A percentile compares a stretch with the other conserved stretches of the same genome.
Conservation (phyloP, 1,140 invertebrate species). For the Pseudoatta argentina region DNA sequence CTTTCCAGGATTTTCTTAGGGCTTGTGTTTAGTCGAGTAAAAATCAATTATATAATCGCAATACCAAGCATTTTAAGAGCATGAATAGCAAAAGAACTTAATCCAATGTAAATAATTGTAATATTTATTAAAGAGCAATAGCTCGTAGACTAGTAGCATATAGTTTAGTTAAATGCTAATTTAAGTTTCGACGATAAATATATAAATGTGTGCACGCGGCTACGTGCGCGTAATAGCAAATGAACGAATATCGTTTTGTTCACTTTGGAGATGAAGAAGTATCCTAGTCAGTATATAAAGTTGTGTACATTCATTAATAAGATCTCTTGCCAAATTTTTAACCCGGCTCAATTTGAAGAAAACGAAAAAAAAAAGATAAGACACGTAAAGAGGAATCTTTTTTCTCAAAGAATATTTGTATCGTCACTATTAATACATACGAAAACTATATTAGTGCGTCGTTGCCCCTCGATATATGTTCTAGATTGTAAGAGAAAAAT, state of each 20-base stretch:
- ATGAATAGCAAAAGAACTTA: slow-evolving; percentile 64
- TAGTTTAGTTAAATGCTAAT: slow-evolving; percentile 76
- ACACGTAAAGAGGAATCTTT: slow-evolving; percentile 65
- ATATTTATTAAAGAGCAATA: slow-evolving; percentile 84
- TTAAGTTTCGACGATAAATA: slow-evolving; percentile 66
- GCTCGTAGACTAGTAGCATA: slow-evolving; percentile 74
- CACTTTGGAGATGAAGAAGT: slow-evolving; percentile 71
- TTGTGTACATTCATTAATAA: slow-evolving; percentile 74
- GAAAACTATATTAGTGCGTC: slow-evolving; percentile 65
- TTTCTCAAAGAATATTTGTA: slow-evolving; percentile 79
- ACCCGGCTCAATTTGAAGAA: slow-evolving; percentile 79
- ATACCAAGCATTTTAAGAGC: slow-evolving; percentile 51
- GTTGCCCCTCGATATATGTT: slow-evolving; percentile 54
- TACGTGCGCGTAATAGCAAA: slow-evolving; percentile 46
- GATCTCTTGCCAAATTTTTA: slow-evolving; percentile 83
- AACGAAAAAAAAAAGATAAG: slow-evolving; percentile 43
- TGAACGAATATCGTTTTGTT: slow-evolving; percentile 62
- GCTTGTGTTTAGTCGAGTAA: slow-evolving; percentile 49
- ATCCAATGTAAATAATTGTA: slow-evolving; percentile 85
- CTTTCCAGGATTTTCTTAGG: slow-evolving; percentile 58
- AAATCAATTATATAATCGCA: slow-evolving; percentile 64
- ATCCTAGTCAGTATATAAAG: slow-evolving; percentile 84
- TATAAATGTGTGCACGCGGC: slow-evolving; percentile 25
- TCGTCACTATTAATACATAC: slow-evolving; percentile 79
- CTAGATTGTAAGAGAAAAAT: slow-evolving; percentile 63